These are phyloP conservation scores for Agonopterix arenella DNA, from an alignment of 2,888 invertebrate genomes.

Conservation along the genomic window DNA sequence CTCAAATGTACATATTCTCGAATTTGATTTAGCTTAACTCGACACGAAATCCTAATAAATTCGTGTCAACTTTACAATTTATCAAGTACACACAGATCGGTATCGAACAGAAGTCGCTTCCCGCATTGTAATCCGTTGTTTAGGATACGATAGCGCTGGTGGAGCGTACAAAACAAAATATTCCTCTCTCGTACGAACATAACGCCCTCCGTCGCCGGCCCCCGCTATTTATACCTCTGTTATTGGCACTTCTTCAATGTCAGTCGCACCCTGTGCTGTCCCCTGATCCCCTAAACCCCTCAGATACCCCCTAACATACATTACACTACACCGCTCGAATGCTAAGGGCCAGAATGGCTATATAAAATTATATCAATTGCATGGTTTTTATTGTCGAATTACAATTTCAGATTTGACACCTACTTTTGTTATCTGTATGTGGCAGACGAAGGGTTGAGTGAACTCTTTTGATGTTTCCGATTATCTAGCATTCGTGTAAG, in stretches of 20 bases:
- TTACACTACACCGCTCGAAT: slow-evolving; percentile 67
- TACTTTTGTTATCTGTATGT: slow-evolving; percentile 26
- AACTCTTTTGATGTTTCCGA: background rate
- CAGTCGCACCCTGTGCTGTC: slow-evolving; percentile 73
- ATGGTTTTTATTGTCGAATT: slow-evolving; percentile 64
- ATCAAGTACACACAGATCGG: slow-evolving; percentile 54
- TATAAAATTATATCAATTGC: slow-evolving; percentile 72
- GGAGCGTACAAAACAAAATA: slow-evolving; percentile 49
- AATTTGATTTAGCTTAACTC: background rate
- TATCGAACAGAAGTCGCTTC: slow-evolving; percentile 51
- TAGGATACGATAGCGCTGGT: slow-evolving; percentile 47
- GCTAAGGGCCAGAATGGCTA: slow-evolving; percentile 49
- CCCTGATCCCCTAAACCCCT: slow-evolving; percentile 53
- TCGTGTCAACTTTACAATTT: slow-evolving; percentile 51
- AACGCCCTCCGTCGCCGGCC: slow-evolving; percentile 68
- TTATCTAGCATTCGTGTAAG: too few species aligned
- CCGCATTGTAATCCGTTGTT: slow-evolving; percentile 74
- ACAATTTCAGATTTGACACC: slow-evolving; percentile 61
- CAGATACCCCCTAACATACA: slow-evolving; percentile 58
- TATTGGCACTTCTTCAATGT: slow-evolving; percentile 79
- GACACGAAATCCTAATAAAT: slow-evolving; percentile 29
- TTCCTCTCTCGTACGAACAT: slow-evolving; percentile 73
- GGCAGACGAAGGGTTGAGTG: slow-evolving; percentile 31
- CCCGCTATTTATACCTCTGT: slow-evolving; percentile 75
- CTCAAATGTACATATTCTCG: too few species aligned